Conservation (phyloP, 2,797 vertebrate species). For the Decapterus maruadsi region DNA sequence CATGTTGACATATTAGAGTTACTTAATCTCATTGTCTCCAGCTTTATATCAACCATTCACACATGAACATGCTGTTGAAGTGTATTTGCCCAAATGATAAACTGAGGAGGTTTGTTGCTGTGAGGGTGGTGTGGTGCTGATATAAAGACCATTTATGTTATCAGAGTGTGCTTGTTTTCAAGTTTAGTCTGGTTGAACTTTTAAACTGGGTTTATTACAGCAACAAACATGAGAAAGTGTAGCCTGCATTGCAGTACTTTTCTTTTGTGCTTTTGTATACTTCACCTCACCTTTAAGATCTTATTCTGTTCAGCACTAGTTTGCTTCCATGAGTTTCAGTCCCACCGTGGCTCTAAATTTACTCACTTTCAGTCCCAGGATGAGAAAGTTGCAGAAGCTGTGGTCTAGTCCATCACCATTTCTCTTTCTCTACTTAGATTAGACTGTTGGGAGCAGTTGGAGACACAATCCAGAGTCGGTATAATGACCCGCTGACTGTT, state of each 20-base stretch:
- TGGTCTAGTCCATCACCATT: slow-evolving; percentile 56
- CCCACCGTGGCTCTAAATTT: slow-evolving; percentile 45
- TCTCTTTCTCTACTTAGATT: slow-evolving; percentile 58
- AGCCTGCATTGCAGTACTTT: neutral
- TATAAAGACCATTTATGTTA: too few species aligned
- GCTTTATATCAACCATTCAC: neutral
- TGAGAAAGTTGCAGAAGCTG: slow-evolving; percentile 57
- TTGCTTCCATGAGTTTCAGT: slow-evolving; percentile 56
- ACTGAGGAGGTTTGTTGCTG: too few species aligned
- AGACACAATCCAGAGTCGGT: slow-evolving; percentile 52
- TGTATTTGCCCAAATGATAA: too few species aligned
- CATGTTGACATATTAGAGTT: neutral
- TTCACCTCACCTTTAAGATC: slow-evolving; percentile 23
- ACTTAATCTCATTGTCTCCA: neutral
- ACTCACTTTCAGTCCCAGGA: slow-evolving; percentile 46
- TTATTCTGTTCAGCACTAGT: slow-evolving; percentile 20
- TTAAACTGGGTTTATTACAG: neutral
- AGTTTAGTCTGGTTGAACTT: neutral
- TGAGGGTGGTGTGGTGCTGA: neutral
- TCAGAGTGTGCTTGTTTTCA: fast-evolving
- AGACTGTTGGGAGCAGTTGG: slow-evolving; percentile 54
- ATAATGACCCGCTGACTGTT: slow-evolving; percentile 64
- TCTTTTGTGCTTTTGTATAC: neutral
- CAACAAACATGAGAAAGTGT: neutral
- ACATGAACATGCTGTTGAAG: too few species aligned